A percentile compares a stretch with the other conserved stretches of the same genome.
Evolutionary conservation across 2,113 vertebrate species (phyloP).

Genomic region (Agapornis roseicollis): DNA sequence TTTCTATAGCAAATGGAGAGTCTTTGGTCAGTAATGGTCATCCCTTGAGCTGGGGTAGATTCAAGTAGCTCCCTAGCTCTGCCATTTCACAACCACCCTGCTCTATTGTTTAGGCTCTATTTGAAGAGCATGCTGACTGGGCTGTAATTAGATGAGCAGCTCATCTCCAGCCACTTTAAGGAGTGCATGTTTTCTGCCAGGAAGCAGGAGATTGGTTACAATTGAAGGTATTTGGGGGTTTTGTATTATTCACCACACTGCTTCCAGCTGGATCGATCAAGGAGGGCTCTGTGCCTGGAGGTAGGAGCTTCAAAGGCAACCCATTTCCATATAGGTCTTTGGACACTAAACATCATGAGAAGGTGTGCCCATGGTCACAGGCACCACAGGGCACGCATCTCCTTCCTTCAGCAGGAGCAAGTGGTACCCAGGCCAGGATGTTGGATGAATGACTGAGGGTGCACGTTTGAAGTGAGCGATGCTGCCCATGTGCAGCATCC

Average conservation of each 20-base stretch:
- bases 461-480: rapidly evolving
- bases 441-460: rapidly evolving
- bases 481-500: neutral
- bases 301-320: neutral
- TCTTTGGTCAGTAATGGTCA: neutral
- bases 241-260: neutral
- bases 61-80: neutral
- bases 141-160: neutral
- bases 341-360: neutral
- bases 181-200: neutral
- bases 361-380: neutral
- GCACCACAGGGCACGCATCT: neutral
- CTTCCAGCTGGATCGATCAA: neutral
- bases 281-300: neutral
- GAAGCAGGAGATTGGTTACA: neutral
- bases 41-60: neutral
- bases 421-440: neutral
- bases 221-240: neutral
- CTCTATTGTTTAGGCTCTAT: neutral
- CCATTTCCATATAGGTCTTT: neutral
- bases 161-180: neutral
- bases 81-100: neutral
- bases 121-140: neutral
- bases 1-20: neutral
- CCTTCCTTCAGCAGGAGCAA: neutral